Evolutionary conservation across 2,888 invertebrate species (phyloP).

Genomic region (Bembecia ichneumoniformis): DNA sequence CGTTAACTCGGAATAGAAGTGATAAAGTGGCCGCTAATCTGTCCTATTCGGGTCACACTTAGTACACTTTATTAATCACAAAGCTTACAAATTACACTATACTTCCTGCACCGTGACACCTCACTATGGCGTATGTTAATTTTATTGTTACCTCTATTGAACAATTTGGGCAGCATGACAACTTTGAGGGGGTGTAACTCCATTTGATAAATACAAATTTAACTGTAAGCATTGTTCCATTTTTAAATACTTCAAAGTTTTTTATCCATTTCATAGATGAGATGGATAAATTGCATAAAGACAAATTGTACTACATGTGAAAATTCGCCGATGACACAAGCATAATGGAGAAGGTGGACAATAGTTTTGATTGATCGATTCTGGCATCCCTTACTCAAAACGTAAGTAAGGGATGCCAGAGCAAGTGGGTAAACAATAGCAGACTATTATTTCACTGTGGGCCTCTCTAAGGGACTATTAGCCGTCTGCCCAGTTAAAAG

Average conservation of each 20-base stretch:
- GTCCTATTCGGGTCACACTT: constrained; percentile 71
- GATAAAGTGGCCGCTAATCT: constrained; percentile 72
- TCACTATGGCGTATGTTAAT: constrained; percentile 64
- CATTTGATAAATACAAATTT: neutral
- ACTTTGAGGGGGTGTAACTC: constrained; percentile 45
- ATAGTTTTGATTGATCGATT: too few relatives aligned
- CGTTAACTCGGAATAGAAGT: constrained; percentile 70
- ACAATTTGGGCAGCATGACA: constrained; percentile 55
- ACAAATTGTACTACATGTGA: too few relatives aligned
- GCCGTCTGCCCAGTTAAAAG: too few relatives aligned
- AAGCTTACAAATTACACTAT: constrained; percentile 70
- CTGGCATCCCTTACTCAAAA: too few relatives aligned
- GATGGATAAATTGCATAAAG: too few relatives aligned
- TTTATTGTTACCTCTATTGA: constrained; percentile 61
- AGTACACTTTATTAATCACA: constrained; percentile 73
- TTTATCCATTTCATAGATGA: too few relatives aligned
- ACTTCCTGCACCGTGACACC: constrained; percentile 68
- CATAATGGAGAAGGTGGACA: too few relatives aligned
- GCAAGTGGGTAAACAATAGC: too few relatives aligned
- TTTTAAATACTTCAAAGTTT: neutral
- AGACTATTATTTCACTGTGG: too few relatives aligned
- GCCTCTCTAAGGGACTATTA: too few relatives aligned
- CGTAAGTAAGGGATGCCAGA: too few relatives aligned
- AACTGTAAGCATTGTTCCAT: neutral
- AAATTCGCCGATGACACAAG: too few relatives aligned